Percentiles rank a stretch among this genome's conserved stretches.
Conservation (phyloP, 1,140 invertebrate species). For the Colletes gigas region DNA sequence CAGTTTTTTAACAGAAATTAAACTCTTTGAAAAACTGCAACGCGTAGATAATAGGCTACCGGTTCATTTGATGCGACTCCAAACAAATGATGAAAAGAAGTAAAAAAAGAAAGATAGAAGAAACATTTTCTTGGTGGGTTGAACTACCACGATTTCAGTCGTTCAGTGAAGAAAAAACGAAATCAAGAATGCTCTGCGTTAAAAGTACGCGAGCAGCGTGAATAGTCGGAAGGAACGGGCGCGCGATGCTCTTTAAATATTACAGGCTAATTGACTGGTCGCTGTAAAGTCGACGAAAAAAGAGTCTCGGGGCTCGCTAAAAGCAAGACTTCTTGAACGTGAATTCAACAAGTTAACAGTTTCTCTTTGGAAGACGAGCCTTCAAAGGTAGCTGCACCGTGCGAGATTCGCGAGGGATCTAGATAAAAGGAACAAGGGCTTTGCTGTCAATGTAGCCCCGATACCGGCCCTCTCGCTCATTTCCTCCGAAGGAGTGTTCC, state of each 20-base stretch:
- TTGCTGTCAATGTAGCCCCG: background rate
- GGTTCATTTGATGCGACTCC: too few species aligned
- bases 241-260: conserved; percentile 25
- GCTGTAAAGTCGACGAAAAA: conserved; percentile 25
- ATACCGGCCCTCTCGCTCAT: background rate
- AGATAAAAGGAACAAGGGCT: conserved; percentile 45
- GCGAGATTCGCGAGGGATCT: conserved; percentile 37
- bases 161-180: background rate
- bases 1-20: too few species aligned
- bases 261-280: conserved; percentile 39
- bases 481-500: background rate
- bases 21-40: too few species aligned
- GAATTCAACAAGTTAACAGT: conserved; percentile 63
- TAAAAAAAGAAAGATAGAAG: background rate
- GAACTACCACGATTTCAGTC: background rate
- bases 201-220: background rate
- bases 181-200: background rate
- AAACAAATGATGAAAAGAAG: background rate
- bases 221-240: conserved; percentile 14
- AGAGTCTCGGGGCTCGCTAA: background rate
- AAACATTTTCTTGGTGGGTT: background rate
- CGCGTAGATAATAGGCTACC: too few species aligned
- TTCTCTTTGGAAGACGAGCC: conserved; percentile 26
- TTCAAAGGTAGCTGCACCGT: conserved; percentile 26
- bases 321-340: conserved; percentile 26